Evolutionary conservation across 2,797 vertebrate species (phyloP), one percentile per base, ranked within the genome.

Genomic region (Sebastes steindachneri): DNA sequence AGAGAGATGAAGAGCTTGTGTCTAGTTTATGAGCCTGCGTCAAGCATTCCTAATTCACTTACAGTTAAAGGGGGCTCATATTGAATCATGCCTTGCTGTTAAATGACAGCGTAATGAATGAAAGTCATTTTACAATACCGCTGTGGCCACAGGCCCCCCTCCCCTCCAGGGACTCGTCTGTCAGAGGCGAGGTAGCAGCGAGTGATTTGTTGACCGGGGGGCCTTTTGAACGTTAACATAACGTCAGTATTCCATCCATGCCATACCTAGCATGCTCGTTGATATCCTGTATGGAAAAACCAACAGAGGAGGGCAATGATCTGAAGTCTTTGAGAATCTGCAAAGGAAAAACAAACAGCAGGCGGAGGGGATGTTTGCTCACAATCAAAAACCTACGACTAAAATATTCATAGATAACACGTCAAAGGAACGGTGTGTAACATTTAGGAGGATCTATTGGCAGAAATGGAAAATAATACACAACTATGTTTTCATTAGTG

Each of bases 101-200:
- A 90, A 89, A 92, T 86, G 85, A 88, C 91, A 89, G 58, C 53
- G 10, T 81, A 88, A 91, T 92, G 70, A 91, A 89, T 93, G 79
- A 68, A 87, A 83, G 88, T 89, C 76, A 85, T 91, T 93, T 92
- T 88, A 93, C 87, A 92, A 89, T 93, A 76, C 86, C 68, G 26
- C 77, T 0, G 17, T 55, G 80, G 85, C 87, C 79, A 64, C 88
- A 88, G 83, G 72, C 21, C 15, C 15, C 84, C 84, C 74, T 81
- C 73, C 59, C 60, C 86, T 75, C 82, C 62, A 67, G 75, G 86
- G 88, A 85, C 71, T 70, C 1, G 68, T 80, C 85, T 80, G 86
- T 91, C 87, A 89, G 78, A 86, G 80, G 79, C 60, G 25, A 63
- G 83, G 70, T 41, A 86, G 79, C 84, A 77, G 79, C 45, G 9